Evolutionary conservation across 2,113 vertebrate genomes (phyloP), one percentile per base, ranked within the genome.

Genomic region (Anoplopoma fimbria): DNA sequence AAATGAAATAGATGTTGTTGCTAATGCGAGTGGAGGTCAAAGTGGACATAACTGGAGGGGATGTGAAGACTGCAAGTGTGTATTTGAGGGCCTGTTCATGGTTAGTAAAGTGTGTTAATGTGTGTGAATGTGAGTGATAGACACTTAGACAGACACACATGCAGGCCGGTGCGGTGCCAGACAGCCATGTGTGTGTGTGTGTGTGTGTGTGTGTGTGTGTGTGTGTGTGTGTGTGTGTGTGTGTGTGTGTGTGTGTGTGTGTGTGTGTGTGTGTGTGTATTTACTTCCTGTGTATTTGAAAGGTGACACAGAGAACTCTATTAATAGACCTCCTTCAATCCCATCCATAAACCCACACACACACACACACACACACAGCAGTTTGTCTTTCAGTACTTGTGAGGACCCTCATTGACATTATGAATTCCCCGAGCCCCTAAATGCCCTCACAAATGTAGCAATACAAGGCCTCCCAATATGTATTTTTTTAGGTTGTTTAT

Each of bases 221-320:
- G 57, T 88, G 76, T 88, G 13, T 57, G 27, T 62, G 86, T 86
- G 85, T 74, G 73, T 29, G 36, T 69, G 62, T 77, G 55, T 51
- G 61, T 53, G 13, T 57, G 27, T 62, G 86, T 86, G 85, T 74
- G 73, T 29, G 36, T 69, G 62, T 77, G 55, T 51, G 61, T 33
- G 83, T 58, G 77, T 71, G 65, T 75, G 62, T 78, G 58, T 57
- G 69, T 38, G 63, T 62, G 57, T 88, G 76, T 88, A 79, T 92
- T 92, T 93, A 90, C 93, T 95, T 95, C 94, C 93, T 94, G 93
- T 88, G 90, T 87, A 84, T 94, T 93, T 90, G 84, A 93, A 88
- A 8, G 1, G 38, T 71, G 85, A 76, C 53, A 45, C 55, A 60
- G 7, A 62, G 40, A 75, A 45, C 64, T 62, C 12, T 71, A 80